Percentiles rank a stretch among this genome's conserved stretches.
These are phyloP conservation scores for Notospermus geniculatus DNA, from an alignment of 1,140 invertebrate genomes.

Conservation along the genomic window DNA sequence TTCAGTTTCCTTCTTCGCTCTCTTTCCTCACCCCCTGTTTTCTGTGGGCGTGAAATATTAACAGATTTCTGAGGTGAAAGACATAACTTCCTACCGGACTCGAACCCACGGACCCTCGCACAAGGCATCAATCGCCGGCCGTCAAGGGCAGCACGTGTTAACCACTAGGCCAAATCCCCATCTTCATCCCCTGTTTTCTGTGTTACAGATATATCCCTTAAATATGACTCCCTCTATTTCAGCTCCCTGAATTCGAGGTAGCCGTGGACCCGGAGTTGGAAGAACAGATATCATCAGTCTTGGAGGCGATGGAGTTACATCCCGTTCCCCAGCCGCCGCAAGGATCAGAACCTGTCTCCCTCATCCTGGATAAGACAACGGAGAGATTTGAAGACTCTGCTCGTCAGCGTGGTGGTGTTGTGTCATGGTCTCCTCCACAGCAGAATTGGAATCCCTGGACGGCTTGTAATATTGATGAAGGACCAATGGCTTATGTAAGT, in stretches of 20 bases:
- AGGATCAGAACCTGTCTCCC: slow-evolving; percentile 51
- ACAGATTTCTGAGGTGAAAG: too few species aligned
- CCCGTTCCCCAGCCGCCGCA: slow-evolving; percentile 43
- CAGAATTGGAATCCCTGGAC: slow-evolving; percentile 97
- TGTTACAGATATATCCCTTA: too few species aligned
- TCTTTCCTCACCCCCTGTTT: too few species aligned
- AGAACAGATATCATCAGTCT: slow-evolving; percentile 64
- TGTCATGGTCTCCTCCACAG: slow-evolving; percentile 92
- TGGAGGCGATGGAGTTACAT: slow-evolving; percentile 64
- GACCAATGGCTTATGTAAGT: slow-evolving; percentile 73
- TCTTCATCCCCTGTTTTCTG: too few species aligned
- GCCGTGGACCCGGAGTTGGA: slow-evolving; percentile 69
- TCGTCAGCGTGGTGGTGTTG: slow-evolving; percentile 65
- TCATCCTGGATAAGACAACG: slow-evolving; percentile 63
- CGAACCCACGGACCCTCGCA: too few species aligned
- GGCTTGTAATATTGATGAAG: slow-evolving; percentile 91
- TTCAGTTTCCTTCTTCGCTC: neutral
- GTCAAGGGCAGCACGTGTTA: too few species aligned
- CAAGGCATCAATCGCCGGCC: too few species aligned
- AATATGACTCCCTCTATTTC: slow-evolving; percentile 13
- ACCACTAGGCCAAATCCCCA: too few species aligned
- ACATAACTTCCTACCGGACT: too few species aligned
- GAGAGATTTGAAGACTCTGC: slow-evolving; percentile 62
- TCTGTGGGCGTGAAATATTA: too few species aligned
- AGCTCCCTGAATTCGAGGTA: slow-evolving; percentile 69